These are phyloP conservation scores for Drosophila antonietae DNA, from an alignment of 2,888 invertebrate genomes.

Conservation along the genomic window DNA sequence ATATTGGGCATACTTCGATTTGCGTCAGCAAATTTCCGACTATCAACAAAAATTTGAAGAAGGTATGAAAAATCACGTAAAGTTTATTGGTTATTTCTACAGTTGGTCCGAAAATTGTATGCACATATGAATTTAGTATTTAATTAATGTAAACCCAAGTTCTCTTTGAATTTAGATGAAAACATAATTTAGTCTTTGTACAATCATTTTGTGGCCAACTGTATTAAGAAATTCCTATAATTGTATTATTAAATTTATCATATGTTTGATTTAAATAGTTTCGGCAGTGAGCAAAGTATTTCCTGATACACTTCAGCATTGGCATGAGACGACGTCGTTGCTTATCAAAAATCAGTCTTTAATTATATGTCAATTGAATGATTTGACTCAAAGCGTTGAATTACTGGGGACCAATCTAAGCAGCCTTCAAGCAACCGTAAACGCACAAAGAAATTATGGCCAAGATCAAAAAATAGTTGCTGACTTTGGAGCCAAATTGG, in stretches of 20 bases:
- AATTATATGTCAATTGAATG: conserved; percentile 86
- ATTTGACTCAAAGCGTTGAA: conserved; percentile 86
- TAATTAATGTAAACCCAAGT: too few species aligned
- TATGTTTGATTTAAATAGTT: conserved; percentile 83
- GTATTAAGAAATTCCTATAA: background rate
- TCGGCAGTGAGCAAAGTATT: conserved; percentile 89
- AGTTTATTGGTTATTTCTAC: background rate
- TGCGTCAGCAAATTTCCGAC: conserved; percentile 83
- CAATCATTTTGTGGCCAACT: background rate
- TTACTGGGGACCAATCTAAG: conserved; percentile 85
- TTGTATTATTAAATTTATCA: background rate
- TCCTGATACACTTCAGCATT: conserved; percentile 89
- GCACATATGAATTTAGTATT: background rate
- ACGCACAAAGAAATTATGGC: conserved; percentile 78
- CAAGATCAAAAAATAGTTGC: conserved; percentile 83
- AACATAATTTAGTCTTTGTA: background rate
- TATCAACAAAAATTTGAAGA: conserved; percentile 84
- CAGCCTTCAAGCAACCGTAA: conserved; percentile 72
- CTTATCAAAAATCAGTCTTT: conserved; percentile 89
- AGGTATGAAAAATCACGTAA: conserved; percentile 67
- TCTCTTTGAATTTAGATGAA: background rate
- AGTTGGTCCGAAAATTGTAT: background rate
- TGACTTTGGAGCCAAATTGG: conserved; percentile 84
- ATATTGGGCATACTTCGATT: conserved; percentile 84
- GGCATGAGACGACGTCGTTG: conserved; percentile 89